A percentile compares a stretch with the other conserved stretches of the same genome.
These are phyloP conservation scores for Chlamydotis undulata DNA, from an alignment of 2,113 vertebrate species.

Conservation along the genomic window DNA sequence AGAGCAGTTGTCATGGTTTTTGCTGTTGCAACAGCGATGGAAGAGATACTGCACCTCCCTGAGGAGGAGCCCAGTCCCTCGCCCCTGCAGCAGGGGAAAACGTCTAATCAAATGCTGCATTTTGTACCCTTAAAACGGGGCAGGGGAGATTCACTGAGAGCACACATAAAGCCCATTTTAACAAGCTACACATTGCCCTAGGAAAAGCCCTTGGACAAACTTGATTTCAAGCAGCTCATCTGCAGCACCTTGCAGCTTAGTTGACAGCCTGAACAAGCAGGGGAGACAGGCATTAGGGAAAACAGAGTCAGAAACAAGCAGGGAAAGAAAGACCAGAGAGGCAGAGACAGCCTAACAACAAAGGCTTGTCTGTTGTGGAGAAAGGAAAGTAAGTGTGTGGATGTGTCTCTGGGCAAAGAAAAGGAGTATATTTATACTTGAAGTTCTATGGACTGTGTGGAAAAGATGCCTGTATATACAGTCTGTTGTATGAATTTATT, in stretches of 20 bases:
- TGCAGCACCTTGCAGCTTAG: not conserved
- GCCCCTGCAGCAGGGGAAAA: not conserved
- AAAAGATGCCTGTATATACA: not conserved
- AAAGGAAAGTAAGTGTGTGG: not conserved
- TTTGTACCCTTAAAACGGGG: not conserved
- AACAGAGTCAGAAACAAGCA: not conserved
- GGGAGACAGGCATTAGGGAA: not conserved
- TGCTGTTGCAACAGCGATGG: not conserved
- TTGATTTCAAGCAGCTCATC: not conserved
- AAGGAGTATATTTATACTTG: fast-evolving
- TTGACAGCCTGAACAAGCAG: not conserved
- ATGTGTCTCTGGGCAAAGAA: not conserved
- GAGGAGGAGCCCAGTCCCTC: fast-evolving
- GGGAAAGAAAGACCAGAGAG: not conserved
- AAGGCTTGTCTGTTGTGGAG: not conserved
- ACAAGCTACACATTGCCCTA: fast-evolving
- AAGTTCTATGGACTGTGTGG: not conserved
- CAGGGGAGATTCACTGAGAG: not conserved
- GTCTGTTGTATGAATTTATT: not conserved
- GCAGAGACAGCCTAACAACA: not conserved
- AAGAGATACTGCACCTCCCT: not conserved
- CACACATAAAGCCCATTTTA: not conserved
- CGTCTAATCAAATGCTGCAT: not conserved
- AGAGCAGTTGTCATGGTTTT: not conserved
- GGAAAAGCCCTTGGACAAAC: not conserved